Evolutionary conservation across 2,113 vertebrate genomes (phyloP).

Genomic region (Trinectes maculatus): DNA sequence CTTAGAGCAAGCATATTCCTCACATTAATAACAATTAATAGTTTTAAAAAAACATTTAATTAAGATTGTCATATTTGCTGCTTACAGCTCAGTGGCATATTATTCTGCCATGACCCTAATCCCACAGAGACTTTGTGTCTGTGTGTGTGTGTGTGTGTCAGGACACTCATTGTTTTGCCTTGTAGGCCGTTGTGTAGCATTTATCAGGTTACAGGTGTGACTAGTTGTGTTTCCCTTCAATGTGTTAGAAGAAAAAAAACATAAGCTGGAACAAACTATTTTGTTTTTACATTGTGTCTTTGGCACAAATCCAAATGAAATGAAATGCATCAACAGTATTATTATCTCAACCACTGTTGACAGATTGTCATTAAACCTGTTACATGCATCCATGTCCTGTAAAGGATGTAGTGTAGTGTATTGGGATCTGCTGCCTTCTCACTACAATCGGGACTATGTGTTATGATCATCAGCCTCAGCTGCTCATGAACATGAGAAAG

Average conservation of each 20-base stretch:
- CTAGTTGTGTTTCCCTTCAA: neutral
- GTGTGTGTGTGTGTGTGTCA: neutral
- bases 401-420: no score
- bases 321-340: no score
- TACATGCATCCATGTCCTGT: no score
- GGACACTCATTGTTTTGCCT: conserved; percentile 51
- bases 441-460: no score
- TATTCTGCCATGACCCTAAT: conserved; percentile 74
- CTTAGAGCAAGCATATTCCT: neutral
- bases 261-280: no score
- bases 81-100: conserved; percentile 46
- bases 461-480: no score
- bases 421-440: neutral
- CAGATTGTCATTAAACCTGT: neutral
- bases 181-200: conserved; percentile 20
- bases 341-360: neutral
- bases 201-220: conserved; percentile 63
- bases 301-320: no score
- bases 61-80: conserved; percentile 27
- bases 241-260: no score
- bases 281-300: no score
- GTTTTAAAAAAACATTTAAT: neutral
- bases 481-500: no score
- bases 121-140: conserved; percentile 54
- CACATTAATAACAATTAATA: neutral